Conservation (phyloP, 2,888 invertebrate species). For the Lycocerus yunnanus region DNA sequence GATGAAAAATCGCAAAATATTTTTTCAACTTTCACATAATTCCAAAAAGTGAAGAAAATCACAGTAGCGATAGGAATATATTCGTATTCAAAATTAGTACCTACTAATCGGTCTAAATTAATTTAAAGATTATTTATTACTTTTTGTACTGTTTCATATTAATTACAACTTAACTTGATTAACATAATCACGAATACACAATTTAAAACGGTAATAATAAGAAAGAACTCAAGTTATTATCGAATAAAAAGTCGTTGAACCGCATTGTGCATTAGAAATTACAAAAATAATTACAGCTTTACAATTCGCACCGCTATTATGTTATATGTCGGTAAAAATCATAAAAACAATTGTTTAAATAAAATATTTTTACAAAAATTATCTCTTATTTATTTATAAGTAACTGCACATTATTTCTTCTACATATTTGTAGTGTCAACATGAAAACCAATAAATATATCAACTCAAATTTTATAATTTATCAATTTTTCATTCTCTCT, state of each 20-base stretch:
- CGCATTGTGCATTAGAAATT: constrained; percentile 18
- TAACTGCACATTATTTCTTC: neutral
- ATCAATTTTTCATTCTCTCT: no score
- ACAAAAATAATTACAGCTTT: constrained; percentile 20
- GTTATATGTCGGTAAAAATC: constrained; percentile 2
- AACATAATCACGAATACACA: constrained; percentile 17
- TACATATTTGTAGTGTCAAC: neutral
- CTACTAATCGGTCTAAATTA: neutral
- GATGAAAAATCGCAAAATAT: no score
- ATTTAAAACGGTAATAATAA: constrained; percentile 17
- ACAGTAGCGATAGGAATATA: neutral
- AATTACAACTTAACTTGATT: constrained; percentile 8
- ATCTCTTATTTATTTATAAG: constrained; percentile 3
- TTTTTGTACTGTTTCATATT: constrained; percentile 10
- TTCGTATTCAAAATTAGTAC: neutral
- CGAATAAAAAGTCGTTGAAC: constrained; percentile 20
- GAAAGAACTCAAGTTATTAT: constrained; percentile 17
- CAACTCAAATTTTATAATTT: neutral
- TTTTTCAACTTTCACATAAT: neutral
- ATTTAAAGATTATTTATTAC: neutral
- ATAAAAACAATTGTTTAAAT: constrained; percentile 7
- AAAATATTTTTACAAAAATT: constrained; percentile 8
- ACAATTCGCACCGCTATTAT: constrained; percentile 19
- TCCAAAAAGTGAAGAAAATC: neutral
- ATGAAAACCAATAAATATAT: neutral